A percentile compares a stretch with the other conserved stretches of the same genome.
phyloP scores from a whole-genome alignment of 2,888 invertebrate genomes.

The Terebella lapidaria region DNA sequence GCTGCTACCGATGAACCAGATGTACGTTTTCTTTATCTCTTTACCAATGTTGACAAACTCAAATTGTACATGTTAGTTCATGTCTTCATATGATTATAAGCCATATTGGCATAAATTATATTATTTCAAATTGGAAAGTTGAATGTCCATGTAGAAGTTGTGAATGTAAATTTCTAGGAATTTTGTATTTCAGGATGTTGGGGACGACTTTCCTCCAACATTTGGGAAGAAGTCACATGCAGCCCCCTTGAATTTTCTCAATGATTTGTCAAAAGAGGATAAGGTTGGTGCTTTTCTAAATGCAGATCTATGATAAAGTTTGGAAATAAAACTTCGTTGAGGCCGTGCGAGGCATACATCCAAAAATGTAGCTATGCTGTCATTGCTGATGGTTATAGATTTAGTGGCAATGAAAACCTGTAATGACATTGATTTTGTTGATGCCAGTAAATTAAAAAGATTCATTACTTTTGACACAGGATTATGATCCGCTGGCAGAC shows the following conservation, averaged over 20 bases:
- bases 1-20: conserved; percentile 93
- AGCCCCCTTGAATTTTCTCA: conserved; percentile 81
- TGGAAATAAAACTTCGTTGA: no score
- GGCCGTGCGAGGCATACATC: no score
- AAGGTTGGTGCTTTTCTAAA: conserved; percentile 35
- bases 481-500: conserved; percentile 50
- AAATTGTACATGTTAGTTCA: no score
- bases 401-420: no score
- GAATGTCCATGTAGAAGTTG: not conserved
- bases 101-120: not conserved
- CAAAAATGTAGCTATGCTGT: no score
- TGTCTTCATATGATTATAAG: not conserved
- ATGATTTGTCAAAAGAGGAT: conserved; percentile 80
- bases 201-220: conserved; percentile 57
- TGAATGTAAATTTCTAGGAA: not conserved
- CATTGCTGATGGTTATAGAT: no score
- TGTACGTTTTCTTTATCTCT: conserved; percentile 46
- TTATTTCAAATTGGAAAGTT: conserved; percentile 22
- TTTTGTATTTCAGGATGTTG: conserved; percentile 67
- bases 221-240: conserved; percentile 63
- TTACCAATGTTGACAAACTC: no score
- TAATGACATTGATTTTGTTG: no score
- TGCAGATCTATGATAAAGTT: not conserved
- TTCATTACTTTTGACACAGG: no score
- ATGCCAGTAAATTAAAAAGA: no score